A percentile compares a stretch with the other conserved stretches of the same genome.
phyloP scores from a whole-genome alignment of 2,888 invertebrate genomes.

The Alloplasta piceator region DNA sequence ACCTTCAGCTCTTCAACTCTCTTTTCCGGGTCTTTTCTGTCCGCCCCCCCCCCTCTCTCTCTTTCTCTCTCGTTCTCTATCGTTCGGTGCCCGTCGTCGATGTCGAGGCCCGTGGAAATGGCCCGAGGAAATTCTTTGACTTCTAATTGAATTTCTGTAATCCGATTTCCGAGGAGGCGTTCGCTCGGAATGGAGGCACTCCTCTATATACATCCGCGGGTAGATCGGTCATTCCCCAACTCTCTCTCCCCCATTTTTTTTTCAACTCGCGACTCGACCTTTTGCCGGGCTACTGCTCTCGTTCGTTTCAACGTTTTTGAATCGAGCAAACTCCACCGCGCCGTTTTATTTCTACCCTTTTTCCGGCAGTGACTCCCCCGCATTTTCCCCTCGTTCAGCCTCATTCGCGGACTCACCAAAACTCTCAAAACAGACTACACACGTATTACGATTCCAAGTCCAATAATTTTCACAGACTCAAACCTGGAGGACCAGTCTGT shows the following conservation, averaged over 20 bases:
- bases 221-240: conserved; percentile 30
- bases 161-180: conserved; percentile 76
- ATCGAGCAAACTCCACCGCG: neutral
- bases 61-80: neutral
- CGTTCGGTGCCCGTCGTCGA: conserved; percentile 17
- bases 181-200: conserved; percentile 50
- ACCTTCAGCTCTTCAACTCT: conserved; percentile 22
- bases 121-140: conserved; percentile 75
- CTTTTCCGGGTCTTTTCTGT: conserved; percentile 1
- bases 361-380: conserved; percentile 12
- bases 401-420: neutral
- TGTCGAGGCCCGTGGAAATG: conserved; percentile 73
- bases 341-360: conserved; percentile 5
- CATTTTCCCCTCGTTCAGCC: neutral
- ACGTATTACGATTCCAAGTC: conserved; percentile 2
- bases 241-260: neutral
- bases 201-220: conserved; percentile 39
- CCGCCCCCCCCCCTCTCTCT: conserved; percentile 4
- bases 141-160: conserved; percentile 80
- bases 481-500: neutral
- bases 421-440: neutral
- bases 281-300: conserved; percentile 21
- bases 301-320: conserved; percentile 4
- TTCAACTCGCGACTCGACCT: conserved; percentile 17
- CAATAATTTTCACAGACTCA: conserved; percentile 19